Evolutionary conservation across 2,113 vertebrate species (phyloP), one percentile per base, ranked within the genome.

Genomic region (Nycticryphes semicollaris): DNA sequence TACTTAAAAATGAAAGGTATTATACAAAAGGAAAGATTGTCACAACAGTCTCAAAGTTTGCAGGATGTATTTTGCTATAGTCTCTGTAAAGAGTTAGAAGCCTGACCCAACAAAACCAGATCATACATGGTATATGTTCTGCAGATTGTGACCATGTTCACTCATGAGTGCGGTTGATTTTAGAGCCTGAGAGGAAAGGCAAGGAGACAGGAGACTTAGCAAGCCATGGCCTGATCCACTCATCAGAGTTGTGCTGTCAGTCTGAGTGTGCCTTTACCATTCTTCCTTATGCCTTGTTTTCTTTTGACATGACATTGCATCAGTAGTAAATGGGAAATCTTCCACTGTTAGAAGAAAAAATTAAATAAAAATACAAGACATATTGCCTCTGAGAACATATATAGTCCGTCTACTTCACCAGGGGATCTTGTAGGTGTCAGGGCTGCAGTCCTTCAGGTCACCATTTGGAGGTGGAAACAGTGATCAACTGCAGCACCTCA

Each of bases 251-350:
- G 5, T 63, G 56, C 10, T 11, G 1, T 59, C 47, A 50, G 21
- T 10, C 21, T 30, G 27, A 70, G 9, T 0, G 2, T 1, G 1
- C 30, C 50, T 94, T 77, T 15, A 10, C 14, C 8, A 6, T 62
- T 62, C 35, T 85, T 70, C 30, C 10, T 20, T 20, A 21, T 30
- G 51, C 24, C 15, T 77, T 47, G 33, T 35, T 83, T 45, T 39
- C 17, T 77, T 92, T 66, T 66, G 20, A 30, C 28, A 15, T 39
- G 50, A 21, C 25, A 13, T 51, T 39, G 5, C n/a, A 30, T n/a
- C 23, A 51, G 23, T 25, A 14, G 16, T 64, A 83, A 73, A 62
- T 4, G 14, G 33, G 31, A 67, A 35, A 69, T 37, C 5, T 63
- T 54, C 27, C 15, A 69, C 48, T 57, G 10, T 37, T 15, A 76